These are phyloP conservation scores for Hypolimnas misippus DNA, from an alignment of 2,888 invertebrate genomes.

Conservation along the genomic window DNA sequence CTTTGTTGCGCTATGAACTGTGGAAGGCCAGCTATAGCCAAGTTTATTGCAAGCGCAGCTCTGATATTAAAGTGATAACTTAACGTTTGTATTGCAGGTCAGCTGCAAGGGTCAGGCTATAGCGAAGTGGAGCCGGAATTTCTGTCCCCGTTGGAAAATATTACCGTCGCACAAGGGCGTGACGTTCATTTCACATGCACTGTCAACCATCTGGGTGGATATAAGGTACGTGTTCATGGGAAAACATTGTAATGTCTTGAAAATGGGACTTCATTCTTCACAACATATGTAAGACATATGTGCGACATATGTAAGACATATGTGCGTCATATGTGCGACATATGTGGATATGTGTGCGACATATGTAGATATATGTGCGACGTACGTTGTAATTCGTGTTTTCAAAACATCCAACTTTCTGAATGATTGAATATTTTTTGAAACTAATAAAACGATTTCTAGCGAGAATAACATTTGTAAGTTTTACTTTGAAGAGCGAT, in stretches of 20 bases:
- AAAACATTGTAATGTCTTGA: background rate
- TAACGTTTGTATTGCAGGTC: constrained; percentile 45
- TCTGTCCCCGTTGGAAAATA: constrained; percentile 92
- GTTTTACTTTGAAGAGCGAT: no score
- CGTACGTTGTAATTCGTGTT: no score
- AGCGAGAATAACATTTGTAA: no score
- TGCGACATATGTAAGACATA: no score
- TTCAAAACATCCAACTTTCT: no score
- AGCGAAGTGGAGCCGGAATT: constrained; percentile 88
- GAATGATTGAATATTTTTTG: no score
- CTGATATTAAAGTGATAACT: constrained; percentile 49
- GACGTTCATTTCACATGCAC: constrained; percentile 95
- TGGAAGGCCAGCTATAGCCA: constrained; percentile 39
- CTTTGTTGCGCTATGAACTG: constrained; percentile 35
- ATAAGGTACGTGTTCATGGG: constrained; percentile 86
- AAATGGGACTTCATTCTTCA: background rate
- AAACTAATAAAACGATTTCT: no score
- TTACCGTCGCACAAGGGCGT: constrained; percentile 93
- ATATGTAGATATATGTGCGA: no score
- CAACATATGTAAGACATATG: no score
- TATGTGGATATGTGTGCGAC: no score
- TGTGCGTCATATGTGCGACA: no score
- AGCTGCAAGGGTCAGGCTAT: constrained; percentile 61
- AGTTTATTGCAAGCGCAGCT: constrained; percentile 44
- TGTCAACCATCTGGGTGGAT: constrained; percentile 93